These are phyloP conservation scores for Eulemur coronatus DNA, from an alignment of 2,797 vertebrate genomes.

Conservation along the genomic window DNA sequence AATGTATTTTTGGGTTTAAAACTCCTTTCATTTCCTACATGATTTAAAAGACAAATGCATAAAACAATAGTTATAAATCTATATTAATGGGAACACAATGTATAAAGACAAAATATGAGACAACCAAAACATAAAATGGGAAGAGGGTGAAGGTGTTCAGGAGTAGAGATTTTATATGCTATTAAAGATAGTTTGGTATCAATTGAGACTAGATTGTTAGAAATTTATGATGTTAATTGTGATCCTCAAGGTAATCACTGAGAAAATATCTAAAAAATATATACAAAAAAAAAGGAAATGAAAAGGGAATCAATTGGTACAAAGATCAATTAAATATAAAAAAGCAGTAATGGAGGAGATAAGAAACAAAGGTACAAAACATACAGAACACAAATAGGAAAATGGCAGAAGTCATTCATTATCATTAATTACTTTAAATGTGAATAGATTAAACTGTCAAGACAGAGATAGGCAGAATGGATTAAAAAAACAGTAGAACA, in stretches of 20 bases:
- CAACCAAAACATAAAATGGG: background rate
- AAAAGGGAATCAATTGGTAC: background rate
- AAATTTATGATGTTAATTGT: background rate
- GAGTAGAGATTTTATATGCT: background rate
- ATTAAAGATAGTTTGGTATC: background rate
- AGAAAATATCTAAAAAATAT: background rate
- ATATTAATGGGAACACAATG: background rate
- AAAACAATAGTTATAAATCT: background rate
- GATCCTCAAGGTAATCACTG: background rate
- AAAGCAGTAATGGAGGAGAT: background rate
- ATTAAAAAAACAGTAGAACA: background rate
- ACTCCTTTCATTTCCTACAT: background rate
- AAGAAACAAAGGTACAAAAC: background rate
- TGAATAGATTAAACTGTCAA: background rate
- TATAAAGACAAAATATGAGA: background rate
- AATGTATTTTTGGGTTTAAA: background rate
- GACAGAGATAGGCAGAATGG: background rate
- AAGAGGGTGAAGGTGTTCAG: background rate
- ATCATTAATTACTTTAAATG: background rate
- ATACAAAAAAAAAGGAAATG: background rate
- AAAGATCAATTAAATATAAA: background rate
- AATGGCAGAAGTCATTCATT: background rate
- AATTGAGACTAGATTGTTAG: background rate
- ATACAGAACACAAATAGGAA: background rate
- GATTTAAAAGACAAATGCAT: background rate